Evolutionary conservation across 2,113 vertebrate genomes (phyloP).

Genomic region (Saccopteryx leptura): DNA sequence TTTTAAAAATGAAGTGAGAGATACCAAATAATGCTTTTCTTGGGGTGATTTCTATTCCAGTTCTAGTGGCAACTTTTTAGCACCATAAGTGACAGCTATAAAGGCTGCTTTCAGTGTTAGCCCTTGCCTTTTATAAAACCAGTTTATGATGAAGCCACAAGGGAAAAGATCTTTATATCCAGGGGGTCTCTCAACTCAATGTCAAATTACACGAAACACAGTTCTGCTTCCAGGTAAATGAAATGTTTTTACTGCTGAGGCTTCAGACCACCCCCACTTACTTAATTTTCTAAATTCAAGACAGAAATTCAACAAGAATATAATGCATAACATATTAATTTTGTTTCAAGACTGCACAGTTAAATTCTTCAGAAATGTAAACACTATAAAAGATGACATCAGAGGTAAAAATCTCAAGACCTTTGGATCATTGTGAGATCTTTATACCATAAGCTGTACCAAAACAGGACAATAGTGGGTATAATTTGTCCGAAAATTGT

Average conservation of each 20-base stretch:
- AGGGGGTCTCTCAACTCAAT: background rate
- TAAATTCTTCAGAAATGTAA: background rate
- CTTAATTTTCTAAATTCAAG: slow-evolving; percentile 8
- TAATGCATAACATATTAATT: background rate
- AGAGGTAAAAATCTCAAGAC: background rate
- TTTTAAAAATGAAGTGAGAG: background rate
- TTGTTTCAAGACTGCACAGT: background rate
- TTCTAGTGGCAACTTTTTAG: background rate
- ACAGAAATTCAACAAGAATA: background rate
- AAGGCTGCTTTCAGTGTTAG: background rate
- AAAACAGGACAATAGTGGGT: background rate
- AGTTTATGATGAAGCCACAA: background rate
- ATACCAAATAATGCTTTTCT: background rate
- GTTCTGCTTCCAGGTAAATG: background rate
- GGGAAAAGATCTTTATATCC: background rate
- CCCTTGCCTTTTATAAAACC: background rate
- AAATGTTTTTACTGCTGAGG: background rate
- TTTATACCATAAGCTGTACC: background rate
- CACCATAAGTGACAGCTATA: background rate
- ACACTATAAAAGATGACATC: background rate
- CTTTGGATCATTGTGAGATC: background rate
- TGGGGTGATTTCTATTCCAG: background rate
- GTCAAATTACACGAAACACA: background rate
- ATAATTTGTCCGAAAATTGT: background rate
- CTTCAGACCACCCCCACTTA: background rate